phyloP scores from a whole-genome alignment of 2,113 vertebrate species.

The Macrotus californicus region DNA sequence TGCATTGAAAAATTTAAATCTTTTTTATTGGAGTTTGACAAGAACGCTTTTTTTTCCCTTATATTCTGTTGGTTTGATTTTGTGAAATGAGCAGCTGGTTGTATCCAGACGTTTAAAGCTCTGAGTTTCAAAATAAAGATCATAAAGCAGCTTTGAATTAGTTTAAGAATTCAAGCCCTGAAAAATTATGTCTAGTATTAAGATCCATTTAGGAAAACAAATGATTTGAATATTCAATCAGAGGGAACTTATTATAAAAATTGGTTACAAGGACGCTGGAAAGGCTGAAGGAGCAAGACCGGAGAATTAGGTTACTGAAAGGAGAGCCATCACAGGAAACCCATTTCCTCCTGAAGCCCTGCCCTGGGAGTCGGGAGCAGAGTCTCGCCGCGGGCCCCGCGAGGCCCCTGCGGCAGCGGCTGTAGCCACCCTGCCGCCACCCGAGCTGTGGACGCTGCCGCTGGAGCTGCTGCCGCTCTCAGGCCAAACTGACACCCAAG shows the following conservation, averaged over 20 bases:
- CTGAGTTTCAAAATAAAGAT: conserved; percentile 36
- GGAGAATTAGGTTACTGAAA: not conserved
- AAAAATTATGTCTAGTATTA: not conserved
- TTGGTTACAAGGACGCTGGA: not conserved
- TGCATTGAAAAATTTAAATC: conserved; percentile 6
- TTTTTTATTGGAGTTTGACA: not conserved
- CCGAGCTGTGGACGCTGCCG: accelerated
- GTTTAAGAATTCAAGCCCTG: not conserved
- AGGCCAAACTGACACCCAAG: not conserved
- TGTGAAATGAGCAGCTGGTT: conserved; percentile 16
- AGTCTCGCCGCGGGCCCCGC: not conserved
- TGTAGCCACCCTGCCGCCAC: not conserved
- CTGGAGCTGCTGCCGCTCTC: not conserved
- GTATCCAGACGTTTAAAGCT: not conserved
- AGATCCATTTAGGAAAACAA: conserved; percentile 17
- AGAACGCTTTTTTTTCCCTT: not conserved
- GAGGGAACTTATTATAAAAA: not conserved
- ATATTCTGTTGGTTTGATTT: not conserved
- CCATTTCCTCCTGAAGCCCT: not conserved
- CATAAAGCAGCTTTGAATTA: not conserved
- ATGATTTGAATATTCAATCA: not conserved
- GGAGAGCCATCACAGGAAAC: not conserved
- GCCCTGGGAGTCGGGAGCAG: not conserved
- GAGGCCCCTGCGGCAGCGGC: not conserved
- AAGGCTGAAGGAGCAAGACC: not conserved